These are phyloP conservation scores for Luperina nickerlii DNA, from an alignment of 2,888 invertebrate species.

Conservation along the genomic window DNA sequence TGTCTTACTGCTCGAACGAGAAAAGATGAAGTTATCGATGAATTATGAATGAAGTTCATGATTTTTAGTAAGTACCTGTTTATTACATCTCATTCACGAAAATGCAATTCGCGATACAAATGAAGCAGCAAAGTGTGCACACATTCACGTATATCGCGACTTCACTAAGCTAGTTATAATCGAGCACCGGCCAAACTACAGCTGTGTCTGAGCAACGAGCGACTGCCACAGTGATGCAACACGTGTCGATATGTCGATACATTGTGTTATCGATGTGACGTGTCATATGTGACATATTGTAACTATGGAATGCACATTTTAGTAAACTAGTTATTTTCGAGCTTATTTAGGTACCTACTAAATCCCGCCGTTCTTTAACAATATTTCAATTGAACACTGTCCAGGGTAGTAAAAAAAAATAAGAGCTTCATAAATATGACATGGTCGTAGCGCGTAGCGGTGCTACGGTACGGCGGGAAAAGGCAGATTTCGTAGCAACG, in stretches of 20 bases:
- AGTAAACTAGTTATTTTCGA: constrained; percentile 85
- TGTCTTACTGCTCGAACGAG: not conserved
- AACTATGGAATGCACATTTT: constrained; percentile 56
- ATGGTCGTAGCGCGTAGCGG: not conserved
- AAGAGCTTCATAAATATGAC: not conserved
- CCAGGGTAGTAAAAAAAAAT: too few relatives aligned
- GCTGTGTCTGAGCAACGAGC: constrained; percentile 86
- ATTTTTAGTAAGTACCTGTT: not conserved
- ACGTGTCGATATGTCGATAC: constrained; percentile 41
- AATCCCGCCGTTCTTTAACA: too few relatives aligned
- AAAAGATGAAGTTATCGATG: not conserved
- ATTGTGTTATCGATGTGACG: not conserved
- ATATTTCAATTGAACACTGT: too few relatives aligned
- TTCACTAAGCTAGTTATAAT: constrained; percentile 85
- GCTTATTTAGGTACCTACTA: too few relatives aligned
- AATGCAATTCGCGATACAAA: constrained; percentile 18
- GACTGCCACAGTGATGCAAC: constrained; percentile 67
- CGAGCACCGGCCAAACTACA: constrained; percentile 81
- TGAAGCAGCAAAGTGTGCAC: constrained; percentile 46
- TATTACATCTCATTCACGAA: not conserved
- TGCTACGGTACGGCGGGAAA: not conserved
- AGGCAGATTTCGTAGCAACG: not conserved
- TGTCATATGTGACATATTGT: not conserved
- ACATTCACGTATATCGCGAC: constrained; percentile 61
- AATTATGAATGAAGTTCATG: too few relatives aligned